Base-by-base conservation (phyloP, 2,797 vertebrate genomes). In the Cygnus olor region DNA sequence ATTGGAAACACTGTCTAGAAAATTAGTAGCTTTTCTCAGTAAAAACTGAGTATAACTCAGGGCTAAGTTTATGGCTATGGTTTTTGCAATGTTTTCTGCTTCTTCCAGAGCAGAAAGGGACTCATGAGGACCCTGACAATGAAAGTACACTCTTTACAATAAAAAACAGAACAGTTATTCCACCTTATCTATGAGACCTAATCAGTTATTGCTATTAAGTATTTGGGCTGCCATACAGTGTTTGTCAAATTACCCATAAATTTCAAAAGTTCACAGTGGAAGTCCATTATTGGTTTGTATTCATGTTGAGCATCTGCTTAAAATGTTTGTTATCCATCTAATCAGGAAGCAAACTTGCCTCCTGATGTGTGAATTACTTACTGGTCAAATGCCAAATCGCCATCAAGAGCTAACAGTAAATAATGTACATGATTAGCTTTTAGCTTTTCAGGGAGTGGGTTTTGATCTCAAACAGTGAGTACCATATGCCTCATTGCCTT, bases 331-430 rank as follows among this genome's bases (percentile, higher is more conserved):
- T 85, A 88, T 88, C 65, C 70, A 65, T 89, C 77, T 92, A 92
- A 94, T 91, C 49, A 89, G 85, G 85, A 96, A 93, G 65, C 42
- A 95, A 87, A 93, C 13, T 74, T 87, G 87, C 76, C 79, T 95
- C 68, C 71, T 90, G 78, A 80, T 80, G 78, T 21, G 17, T 73
- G 84, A 89, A 93, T 94, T 95, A 85, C 68, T 77, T 85, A 82
- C 49, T 94, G 78, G 81, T 93, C 79, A 93, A 85, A 96, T 85
- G 81, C 84, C 94, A 96, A 93, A 94, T 93, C 47, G 79, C 64
- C 32, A 77, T 71, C 87, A 73, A 65, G 64, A 79, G 56, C 16
- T 56, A 90, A 85, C 42, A 82, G 81, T 77, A 96, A 96, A 95
- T 89, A 93, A 86, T 77, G 47, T 77, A 63, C 60, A 57, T 88